Percentiles rank a stretch among this genome's conserved stretches.
Conservation (phyloP, 1,140 invertebrate species). For the Drosophila pseudoananassae region DNA sequence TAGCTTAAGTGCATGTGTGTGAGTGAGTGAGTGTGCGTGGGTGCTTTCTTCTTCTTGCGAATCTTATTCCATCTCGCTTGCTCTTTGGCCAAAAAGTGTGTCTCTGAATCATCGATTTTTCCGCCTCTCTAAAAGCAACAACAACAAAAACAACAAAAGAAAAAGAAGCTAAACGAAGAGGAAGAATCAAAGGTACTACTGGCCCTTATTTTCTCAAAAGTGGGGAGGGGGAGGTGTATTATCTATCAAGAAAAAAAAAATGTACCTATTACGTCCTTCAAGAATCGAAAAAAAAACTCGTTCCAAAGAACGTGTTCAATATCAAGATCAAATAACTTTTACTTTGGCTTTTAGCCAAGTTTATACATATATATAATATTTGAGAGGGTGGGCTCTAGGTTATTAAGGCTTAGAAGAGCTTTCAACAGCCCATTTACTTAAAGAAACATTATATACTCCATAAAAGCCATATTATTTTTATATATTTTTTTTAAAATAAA, state of each 20-base stretch:
- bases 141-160: conserved; percentile 6
- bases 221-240: background rate
- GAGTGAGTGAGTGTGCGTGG: conserved; percentile 14
- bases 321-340: conserved; percentile 6
- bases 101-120: conserved; percentile 66
- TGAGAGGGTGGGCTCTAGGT: background rate
- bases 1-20: conserved; percentile 2
- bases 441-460: too few relatives aligned
- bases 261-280: conserved; percentile 8
- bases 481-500: background rate
- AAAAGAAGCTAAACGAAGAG: conserved; percentile 24
- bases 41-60: conserved; percentile 22
- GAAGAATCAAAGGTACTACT: conserved; percentile 48
- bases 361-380: too few relatives aligned
- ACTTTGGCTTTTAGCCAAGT: background rate
- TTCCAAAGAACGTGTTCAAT: background rate
- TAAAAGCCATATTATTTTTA: too few relatives aligned
- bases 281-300: too few relatives aligned
- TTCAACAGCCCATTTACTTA: background rate
- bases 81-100: conserved; percentile 9
- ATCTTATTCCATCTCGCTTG: conserved; percentile 4
- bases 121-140: conserved; percentile 25
- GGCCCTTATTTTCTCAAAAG: conserved; percentile 51
- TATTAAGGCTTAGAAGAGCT: background rate
- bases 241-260: background rate